Evolutionary conservation across 37 sponge, comb jelly and placozoan genomes (phyloP), one percentile per base, ranked within the genome.

Genomic region (Aplysina aerophoba): DNA sequence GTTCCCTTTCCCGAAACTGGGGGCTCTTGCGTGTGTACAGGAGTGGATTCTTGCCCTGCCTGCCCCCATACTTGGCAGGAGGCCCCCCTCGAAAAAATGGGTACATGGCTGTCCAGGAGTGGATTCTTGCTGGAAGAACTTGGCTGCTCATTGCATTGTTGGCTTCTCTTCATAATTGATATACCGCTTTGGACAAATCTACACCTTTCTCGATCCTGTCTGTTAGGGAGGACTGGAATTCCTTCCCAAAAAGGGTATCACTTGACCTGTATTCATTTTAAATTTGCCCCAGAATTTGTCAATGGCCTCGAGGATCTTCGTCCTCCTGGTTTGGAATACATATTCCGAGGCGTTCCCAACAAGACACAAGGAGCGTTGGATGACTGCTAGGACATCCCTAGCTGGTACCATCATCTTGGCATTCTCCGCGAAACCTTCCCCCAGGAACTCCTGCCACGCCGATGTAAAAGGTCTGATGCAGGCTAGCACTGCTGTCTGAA

Each of bases 61-160:
- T 69, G 66, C 79, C 33, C 79, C 79, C 66, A 60, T 13, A 31
- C 22, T 27, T 79, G 33, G 44, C 35, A 59, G 65, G 86, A 62
- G 63, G 86, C 79, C 86, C 54, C 53, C 50, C 12, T 63, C 65
- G 79, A 85, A 85, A 85, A 86, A 86, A 79, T 19, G 68, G n/a
- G 15, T 24, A 24, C n/a, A 0, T n/a, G 11, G 13, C 16, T 44
- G 64, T 68, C 80, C 55, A 5, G 38, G n/a, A 67, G 35, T n/a
- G 38, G n/a, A 67, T 36, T n/a, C 5, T 30, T 73, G 30, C 41
- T 37, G 27, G 35, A 72, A 27, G 35, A 22, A 39, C 53, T 6
- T 39, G 61, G 15, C 16, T 6, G 13, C 30, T 57, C 72, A 38
- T 58, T 55, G 60, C 22, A 24, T 14, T 73, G 44, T 74, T 55